Evolutionary conservation across 2,797 vertebrate species (phyloP).

Genomic region (Neopelma chrysocephalum): DNA sequence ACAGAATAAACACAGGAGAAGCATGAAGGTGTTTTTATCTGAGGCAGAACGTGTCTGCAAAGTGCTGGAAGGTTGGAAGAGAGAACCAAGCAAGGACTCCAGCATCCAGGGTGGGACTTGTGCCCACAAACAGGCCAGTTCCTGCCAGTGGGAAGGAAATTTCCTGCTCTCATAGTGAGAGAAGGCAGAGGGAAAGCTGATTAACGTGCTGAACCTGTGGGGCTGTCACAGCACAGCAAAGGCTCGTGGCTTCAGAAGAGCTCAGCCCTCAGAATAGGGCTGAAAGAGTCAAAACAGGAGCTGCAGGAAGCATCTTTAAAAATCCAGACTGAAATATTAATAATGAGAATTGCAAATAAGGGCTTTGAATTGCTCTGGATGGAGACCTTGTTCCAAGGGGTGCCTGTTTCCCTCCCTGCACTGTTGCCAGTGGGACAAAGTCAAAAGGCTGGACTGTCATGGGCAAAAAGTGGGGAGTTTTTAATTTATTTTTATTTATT

Average conservation of each 20-base stretch:
- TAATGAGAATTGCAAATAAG: background rate
- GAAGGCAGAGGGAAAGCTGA: background rate
- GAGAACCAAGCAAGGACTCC: background rate
- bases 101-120: background rate
- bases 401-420: background rate
- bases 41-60: background rate
- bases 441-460: background rate
- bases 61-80: background rate
- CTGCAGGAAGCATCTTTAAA: background rate
- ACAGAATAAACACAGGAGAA: background rate
- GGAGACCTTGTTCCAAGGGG: background rate
- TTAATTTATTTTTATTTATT: background rate
- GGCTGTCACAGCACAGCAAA: background rate
- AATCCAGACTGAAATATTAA: background rate
- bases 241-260: background rate
- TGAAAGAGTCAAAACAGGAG: background rate
- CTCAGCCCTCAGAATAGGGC: background rate
- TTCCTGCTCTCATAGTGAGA: background rate
- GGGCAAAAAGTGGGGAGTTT: background rate
- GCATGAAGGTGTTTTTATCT: background rate
- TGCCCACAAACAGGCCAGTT: background rate
- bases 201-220: background rate
- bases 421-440: background rate
- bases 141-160: background rate
- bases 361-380: background rate